Evolutionary conservation across 2,113 vertebrate species (phyloP), one percentile per base, ranked within the genome.

Genomic region (Sturnus vulgaris): DNA sequence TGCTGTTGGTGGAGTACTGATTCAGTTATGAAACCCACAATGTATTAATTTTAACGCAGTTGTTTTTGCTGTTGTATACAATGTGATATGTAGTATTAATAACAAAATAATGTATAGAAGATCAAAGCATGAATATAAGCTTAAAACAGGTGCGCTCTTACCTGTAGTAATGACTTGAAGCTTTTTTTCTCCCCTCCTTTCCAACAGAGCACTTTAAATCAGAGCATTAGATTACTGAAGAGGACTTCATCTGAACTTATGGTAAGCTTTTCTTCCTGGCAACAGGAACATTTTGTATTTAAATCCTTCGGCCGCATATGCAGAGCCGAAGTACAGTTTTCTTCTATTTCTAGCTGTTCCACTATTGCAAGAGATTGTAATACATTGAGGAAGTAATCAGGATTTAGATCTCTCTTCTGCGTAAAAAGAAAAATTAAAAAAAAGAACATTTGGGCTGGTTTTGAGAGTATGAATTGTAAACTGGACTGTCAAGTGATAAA

Each of bases 211-310:
- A 95, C 97, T 31, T 86, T 99, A 96, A 98, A 98, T 96, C 98
- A 98, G 93, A 98, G 98, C 72, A 97, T 99, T 96, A 96, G 97
- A 57, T 94, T 97, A 50, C 97, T 99, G 91, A 98, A 99, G 80
- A 97, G 86, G 85, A 98, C 96, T 3, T 97, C 97, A 25, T 98
- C 95, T 22, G 98, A 98, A 89, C 96, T 99, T 77, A 95, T 72
- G 50, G 99, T 99, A 97, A 98, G 98, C 93, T 60, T 90, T 49
- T 42, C 30, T 66, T 95, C 68, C 53, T 72, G 55, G 7, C 60
- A 68, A 4, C 7, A 64, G 65, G 52, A 65, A 15, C 20, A 8
- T 63, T 57, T 87, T 72, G 25, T 61, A 16, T 59, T 63, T 83
- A 42, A 52, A 73, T 78, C 30, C 9, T 31, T 55, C 21, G 0